Percentiles rank a stretch among this genome's conserved stretches.
These are phyloP conservation scores for Caracal caracal DNA, from an alignment of 2,113 vertebrate genomes.

Conservation along the genomic window DNA sequence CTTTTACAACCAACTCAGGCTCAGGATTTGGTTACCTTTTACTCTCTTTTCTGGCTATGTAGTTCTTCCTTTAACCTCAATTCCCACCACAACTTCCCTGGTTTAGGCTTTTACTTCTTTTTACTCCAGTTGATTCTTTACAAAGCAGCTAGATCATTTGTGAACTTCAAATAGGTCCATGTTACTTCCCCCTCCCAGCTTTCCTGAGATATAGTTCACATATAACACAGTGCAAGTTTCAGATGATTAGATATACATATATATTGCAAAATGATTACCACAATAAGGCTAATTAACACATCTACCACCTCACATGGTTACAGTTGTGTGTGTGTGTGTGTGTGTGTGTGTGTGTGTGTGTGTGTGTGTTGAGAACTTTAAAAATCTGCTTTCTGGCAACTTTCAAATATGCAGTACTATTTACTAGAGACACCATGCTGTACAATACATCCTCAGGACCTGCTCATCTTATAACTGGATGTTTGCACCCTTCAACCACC, in stretches of 20 bases:
- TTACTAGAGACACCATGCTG: too few species aligned
- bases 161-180: not conserved
- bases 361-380: not conserved
- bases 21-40: not conserved
- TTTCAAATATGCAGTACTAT: too few species aligned
- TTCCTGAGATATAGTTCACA: not conserved
- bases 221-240: not conserved
- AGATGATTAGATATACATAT: not conserved
- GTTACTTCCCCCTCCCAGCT: not conserved
- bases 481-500: not conserved
- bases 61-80: not conserved
- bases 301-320: not conserved
- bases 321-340: accelerated
- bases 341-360: not conserved
- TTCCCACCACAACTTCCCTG: not conserved
- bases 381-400: not conserved
- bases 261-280: not conserved
- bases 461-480: not conserved
- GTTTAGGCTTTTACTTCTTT: not conserved
- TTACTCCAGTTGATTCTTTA: not conserved
- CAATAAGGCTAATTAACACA: not conserved
- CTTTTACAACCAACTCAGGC: not conserved
- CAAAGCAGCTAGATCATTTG: not conserved
- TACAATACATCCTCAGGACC: too few species aligned
- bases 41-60: not conserved